Evolutionary conservation across 2,113 vertebrate species (phyloP).

Genomic region (Psilopogon haemacephalus): DNA sequence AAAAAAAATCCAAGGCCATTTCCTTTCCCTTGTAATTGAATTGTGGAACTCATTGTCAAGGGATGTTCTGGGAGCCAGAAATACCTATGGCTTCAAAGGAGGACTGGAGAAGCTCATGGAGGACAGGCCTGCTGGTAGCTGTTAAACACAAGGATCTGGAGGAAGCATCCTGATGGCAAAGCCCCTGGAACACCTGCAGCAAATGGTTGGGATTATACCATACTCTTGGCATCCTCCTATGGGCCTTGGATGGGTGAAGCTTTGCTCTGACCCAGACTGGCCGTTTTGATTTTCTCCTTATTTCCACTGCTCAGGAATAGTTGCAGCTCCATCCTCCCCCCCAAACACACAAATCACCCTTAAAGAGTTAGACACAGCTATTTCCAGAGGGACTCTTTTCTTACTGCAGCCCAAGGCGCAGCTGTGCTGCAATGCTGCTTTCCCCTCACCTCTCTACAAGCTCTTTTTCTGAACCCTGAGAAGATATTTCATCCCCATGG

Average conservation of each 20-base stretch:
- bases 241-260: background rate
- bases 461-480: background rate
- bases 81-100: conserved; percentile 16
- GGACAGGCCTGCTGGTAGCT: background rate
- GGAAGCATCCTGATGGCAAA: background rate
- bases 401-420: background rate
- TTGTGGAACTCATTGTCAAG: conserved; percentile 29
- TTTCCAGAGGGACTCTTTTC: background rate
- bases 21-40: conserved; percentile 42
- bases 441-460: background rate
- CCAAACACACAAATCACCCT: background rate
- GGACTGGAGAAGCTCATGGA: background rate
- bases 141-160: background rate
- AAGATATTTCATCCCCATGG: background rate
- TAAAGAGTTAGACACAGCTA: background rate
- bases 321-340: background rate
- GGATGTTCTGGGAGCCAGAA: conserved; percentile 47
- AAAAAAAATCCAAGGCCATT: background rate
- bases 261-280: background rate
- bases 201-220: background rate
- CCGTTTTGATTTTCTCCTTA: background rate
- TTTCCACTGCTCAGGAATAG: background rate
- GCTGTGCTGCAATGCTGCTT: background rate
- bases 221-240: background rate
- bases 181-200: background rate